phyloP scores from a whole-genome alignment of 1,140 invertebrate species.

The Habropoda laboriosa region DNA sequence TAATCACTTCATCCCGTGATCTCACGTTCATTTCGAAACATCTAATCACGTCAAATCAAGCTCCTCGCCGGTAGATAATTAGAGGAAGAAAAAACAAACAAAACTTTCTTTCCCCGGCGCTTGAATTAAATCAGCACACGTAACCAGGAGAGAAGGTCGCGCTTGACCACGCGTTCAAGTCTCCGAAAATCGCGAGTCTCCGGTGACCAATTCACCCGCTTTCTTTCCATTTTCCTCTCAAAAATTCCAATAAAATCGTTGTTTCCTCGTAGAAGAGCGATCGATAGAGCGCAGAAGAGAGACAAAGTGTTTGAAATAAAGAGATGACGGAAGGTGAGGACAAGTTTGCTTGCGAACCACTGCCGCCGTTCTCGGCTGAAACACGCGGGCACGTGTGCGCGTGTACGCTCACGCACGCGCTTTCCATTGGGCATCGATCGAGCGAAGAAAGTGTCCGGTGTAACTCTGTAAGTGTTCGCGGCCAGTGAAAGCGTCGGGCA shows the following conservation, averaged over 20 bases:
- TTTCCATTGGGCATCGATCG: constrained; percentile 79
- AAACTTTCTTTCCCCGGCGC: no score
- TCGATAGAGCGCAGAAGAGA: no score
- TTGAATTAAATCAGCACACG: no score
- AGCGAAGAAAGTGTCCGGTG: constrained; percentile 79
- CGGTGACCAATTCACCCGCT: background rate
- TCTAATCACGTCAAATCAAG: no score
- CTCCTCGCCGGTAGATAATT: background rate
- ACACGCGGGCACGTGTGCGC: constrained; percentile 45
- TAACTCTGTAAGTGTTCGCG: constrained; percentile 63
- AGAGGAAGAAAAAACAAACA: no score
- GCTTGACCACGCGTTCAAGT: background rate
- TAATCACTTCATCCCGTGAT: background rate
- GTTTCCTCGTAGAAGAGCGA: no score
- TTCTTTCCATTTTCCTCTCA: background rate
- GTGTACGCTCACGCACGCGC: constrained; percentile 52
- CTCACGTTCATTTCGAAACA: no score
- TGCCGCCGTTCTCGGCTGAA: constrained; percentile 16
- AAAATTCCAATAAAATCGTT: no score
- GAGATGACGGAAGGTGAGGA: no score
- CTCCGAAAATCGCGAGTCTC: background rate
- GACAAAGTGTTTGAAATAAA: background rate
- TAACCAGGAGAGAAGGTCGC: background rate
- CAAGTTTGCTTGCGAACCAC: background rate
- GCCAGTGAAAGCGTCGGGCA: constrained; percentile 75